phyloP scores from a whole-genome alignment of 2,888 invertebrate species.

The Thalpophila matura region DNA sequence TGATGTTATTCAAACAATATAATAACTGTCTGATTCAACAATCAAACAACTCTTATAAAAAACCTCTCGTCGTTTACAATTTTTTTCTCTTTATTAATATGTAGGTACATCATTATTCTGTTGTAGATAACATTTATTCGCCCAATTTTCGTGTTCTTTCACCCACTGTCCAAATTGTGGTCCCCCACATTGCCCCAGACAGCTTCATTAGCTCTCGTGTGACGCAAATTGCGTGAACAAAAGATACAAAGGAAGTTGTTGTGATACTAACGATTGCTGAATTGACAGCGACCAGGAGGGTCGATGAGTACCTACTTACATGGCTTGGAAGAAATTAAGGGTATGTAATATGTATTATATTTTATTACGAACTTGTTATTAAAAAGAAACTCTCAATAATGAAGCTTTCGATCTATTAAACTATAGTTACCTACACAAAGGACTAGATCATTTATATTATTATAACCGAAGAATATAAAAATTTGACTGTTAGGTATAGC shows the following conservation, averaged over 20 bases:
- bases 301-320: constrained; percentile 44
- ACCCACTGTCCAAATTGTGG: constrained; percentile 50
- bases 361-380: not conserved
- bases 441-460: too few relatives aligned
- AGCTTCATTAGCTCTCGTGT: constrained; percentile 68
- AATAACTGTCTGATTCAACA: too few relatives aligned
- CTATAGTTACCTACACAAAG: not conserved
- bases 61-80: too few relatives aligned
- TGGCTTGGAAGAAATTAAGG: constrained; percentile 22
- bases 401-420: too few relatives aligned
- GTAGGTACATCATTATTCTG: constrained; percentile 21
- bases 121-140: constrained; percentile 30
- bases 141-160: constrained; percentile 47
- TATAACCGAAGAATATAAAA: too few relatives aligned
- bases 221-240: constrained; percentile 74
- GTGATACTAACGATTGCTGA: constrained; percentile 83
- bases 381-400: too few relatives aligned
- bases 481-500: too few relatives aligned
- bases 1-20: too few relatives aligned
- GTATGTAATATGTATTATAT: constrained; percentile 7
- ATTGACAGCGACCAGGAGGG: constrained; percentile 79
- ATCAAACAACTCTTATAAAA: not conserved
- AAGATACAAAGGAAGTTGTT: constrained; percentile 81
- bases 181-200: constrained; percentile 62
- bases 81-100: constrained; percentile 5